Base-by-base conservation (phyloP, 2,888 invertebrate genomes). In the Itoplectis maculator region DNA sequence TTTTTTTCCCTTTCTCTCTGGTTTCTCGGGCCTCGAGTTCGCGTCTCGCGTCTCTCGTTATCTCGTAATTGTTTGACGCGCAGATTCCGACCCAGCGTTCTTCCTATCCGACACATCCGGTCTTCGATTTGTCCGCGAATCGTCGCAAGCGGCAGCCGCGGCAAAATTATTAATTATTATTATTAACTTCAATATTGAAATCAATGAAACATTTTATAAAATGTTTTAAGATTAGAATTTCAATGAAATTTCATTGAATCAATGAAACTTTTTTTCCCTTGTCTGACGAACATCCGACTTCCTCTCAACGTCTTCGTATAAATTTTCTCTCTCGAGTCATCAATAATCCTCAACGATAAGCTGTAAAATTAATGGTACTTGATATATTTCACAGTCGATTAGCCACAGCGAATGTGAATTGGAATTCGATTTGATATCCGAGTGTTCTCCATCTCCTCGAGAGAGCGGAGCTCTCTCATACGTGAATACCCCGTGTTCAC, bases 41-140 rank as follows among this genome's bases (percentile, higher is more conserved):
- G 23, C 42, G 51, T 20, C 18, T 35, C 54, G 13, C 40, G 23
- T 11, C 45, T 11, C 45, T 70, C 70, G 70, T 70, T 70, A 70
- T 78, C 70, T 63, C 61, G 70, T 69, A 69, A 78, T 78, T 78
- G 78, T 70, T 78, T 70, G n/a, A 54, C 51, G 63, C 63, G 42
- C 72, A 61, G 49, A 79, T 73, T 66, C 29, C 37, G 29, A 2
- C 35, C 42, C 37, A n/a, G 45, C 37, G 8, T 20, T 13, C n/a
- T n/a, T n/a, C n/a, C n/a, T n/a, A n/a, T n/a, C 63, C 42, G 35
- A 59, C 29, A 79, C 69, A 69, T 73, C 73, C 79, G 73, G 68
- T 68, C 65, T n/a, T 42, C 47, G 61, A 49, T 51, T 74, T 68
- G 73, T 74, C 59, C 29, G 29, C 29, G 29, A n/a, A n/a, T 40